These are phyloP conservation scores for Drosophila borborema DNA, from an alignment of 2,888 invertebrate species.

Conservation along the genomic window DNA sequence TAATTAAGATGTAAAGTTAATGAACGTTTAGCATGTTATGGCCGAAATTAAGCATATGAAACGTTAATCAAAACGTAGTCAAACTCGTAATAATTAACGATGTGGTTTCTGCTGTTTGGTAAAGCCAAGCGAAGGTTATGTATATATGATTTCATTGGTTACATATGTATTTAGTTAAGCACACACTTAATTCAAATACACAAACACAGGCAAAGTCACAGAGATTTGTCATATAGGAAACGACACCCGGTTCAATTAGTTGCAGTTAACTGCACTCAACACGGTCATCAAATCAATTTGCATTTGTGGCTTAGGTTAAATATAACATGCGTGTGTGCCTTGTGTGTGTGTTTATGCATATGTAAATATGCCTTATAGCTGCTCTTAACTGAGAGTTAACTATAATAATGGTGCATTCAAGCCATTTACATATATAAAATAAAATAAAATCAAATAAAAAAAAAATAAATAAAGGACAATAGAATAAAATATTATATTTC, in stretches of 20 bases:
- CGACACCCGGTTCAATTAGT: slow-evolving; percentile 57
- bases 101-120: slow-evolving; percentile 38
- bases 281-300: slow-evolving; percentile 58
- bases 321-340: neutral
- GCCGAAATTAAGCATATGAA: neutral
- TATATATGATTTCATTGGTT: neutral
- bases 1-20: neutral
- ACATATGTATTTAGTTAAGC: slow-evolving; percentile 11
- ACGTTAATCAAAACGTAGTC: slow-evolving; percentile 14
- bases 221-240: slow-evolving; percentile 22
- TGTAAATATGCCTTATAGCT: neutral
- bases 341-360: neutral
- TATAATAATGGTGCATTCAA: too few relatives aligned
- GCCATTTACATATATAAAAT: neutral
- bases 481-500: too few relatives aligned
- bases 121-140: slow-evolving; percentile 19
- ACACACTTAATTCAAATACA: slow-evolving; percentile 16
- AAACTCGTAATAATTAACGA: slow-evolving; percentile 34
- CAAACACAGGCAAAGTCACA: neutral
- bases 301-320: slow-evolving; percentile 53
- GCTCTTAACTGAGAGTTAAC: neutral
- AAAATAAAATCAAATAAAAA: too few relatives aligned
- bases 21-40: neutral
- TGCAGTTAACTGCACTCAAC: slow-evolving; percentile 61
- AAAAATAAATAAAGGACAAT: too few relatives aligned